Conservation (phyloP, 1,140 invertebrate genomes). For the Drosophila ambigua region DNA sequence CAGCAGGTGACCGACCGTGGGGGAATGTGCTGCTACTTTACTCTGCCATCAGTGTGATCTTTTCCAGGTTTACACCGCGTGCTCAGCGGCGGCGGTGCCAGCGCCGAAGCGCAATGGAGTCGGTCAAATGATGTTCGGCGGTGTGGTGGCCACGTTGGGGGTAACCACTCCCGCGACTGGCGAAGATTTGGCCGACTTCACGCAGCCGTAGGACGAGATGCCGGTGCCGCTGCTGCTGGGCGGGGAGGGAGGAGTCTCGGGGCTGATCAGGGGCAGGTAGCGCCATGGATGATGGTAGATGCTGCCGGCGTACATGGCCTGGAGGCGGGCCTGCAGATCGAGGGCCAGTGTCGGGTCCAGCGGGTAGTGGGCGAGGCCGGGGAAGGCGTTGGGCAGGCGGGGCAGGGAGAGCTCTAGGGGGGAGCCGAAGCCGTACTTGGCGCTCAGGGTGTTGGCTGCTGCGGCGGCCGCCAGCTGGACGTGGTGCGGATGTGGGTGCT, state of each 20-base stretch:
- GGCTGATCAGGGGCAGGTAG: conserved; percentile 78
- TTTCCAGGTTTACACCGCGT: conserved; percentile 63
- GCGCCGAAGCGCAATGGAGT: conserved; percentile 83
- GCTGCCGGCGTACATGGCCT: conserved; percentile 79
- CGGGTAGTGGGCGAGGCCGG: conserved; percentile 75
- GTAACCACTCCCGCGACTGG: conserved; percentile 49
- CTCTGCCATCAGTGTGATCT: conserved; percentile 1
- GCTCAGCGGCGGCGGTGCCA: conserved; percentile 66
- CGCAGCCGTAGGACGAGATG: conserved; percentile 79
- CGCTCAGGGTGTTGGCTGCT: conserved; percentile 57
- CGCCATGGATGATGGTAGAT: conserved; percentile 83
- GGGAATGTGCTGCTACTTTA: conserved; percentile 2
- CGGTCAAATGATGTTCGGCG: conserved; percentile 83
- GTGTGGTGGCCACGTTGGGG: conserved; percentile 44
- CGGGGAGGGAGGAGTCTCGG: conserved; percentile 79
- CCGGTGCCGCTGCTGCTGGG: conserved; percentile 78
- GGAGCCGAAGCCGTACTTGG: conserved; percentile 75
- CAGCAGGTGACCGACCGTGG: conserved; percentile 12
- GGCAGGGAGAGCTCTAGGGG: conserved; percentile 77
- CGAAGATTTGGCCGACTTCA: conserved; percentile 80
- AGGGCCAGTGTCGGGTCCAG: conserved; percentile 80
- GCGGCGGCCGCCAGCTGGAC: conserved; percentile 67
- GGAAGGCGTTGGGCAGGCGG: conserved; percentile 66
- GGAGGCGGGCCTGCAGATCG: conserved; percentile 81
- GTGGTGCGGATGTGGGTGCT: conserved; percentile 67